Base-by-base conservation (phyloP, 2,888 invertebrate genomes). In the Agrilus cyanescens region DNA sequence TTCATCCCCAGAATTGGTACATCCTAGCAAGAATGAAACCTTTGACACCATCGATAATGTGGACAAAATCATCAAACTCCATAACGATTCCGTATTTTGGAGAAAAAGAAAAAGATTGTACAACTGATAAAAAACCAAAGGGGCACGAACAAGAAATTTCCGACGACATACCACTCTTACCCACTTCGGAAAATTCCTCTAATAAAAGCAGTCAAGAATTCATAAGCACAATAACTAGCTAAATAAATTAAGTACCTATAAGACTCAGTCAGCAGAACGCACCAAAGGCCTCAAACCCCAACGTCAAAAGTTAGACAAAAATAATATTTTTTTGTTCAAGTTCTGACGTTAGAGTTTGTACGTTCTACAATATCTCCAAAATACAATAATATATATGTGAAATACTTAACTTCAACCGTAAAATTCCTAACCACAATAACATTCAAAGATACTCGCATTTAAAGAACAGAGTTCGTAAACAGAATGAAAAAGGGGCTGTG, bases 191-290 rank as follows among this genome's bases (percentile, higher is more conserved):
- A 33, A 55, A 55, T 46, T 59, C 58, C 41, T 65, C 66, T 4
- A 25, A 10, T 25, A 25, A 25, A 10, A 25, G 25, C 10, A 25
- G 63, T 35, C 60, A 63, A 38, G 67, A 68, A 50, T 63, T 66
- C 45, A 71, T 71, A 45, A 69, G 69, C 54, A 70, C 69, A 45
- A 70, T 71, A 53, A 70, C 65, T 51, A 68, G 62, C 57, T 69
- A 63, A 55, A 50, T 48, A n/a, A 29, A 43, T 12, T 36, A 18
- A n/a, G n/a, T n/a, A n/a, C n/a, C n/a, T n/a, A 43, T 46, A 41
- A 41, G 32, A 46, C 25, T 2, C 10, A 25, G 8, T 25, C n/a
- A n/a, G n/a, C n/a, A n/a, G n/a, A n/a, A n/a, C n/a, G n/a, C n/a
- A n/a, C n/a, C n/a, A n/a, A n/a, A n/a, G n/a, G n/a, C n/a, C n/a